Evolutionary conservation across 2,888 invertebrate genomes (phyloP), one percentile per base, ranked within the genome.

Genomic region (Sesia bembeciformis): DNA sequence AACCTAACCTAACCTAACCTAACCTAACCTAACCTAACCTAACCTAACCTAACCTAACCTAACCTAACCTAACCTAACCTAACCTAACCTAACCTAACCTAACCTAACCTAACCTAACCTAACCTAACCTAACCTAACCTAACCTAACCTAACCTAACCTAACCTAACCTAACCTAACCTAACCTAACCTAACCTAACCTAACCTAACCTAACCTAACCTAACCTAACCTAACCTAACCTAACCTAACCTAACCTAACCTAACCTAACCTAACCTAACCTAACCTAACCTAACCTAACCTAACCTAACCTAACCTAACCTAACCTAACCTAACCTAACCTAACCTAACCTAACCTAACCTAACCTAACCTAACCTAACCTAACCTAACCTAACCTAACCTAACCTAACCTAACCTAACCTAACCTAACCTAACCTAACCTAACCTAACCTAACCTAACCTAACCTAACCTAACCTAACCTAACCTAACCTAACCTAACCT

Each of bases 51-150:
- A 54, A 54, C 51, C 54, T 51, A 54, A 51, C 51, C 54, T 54
- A 54, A 54, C 43, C 54, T 51, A 42, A 4, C 42, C 41, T 41
- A 41, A 54, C 54, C 54, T 54, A 54, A 54, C 49, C 49, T 49
- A 54, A 54, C 54, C 54, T 54, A 54, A 54, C 54, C 54, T 54
- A 54, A 54, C 54, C 54, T 54, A 54, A 54, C 54, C 54, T 54
- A 54, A 54, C 54, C 54, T 54, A 54, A 54, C 54, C 54, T 54
- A 54, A 54, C 54, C 54, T 54, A 54, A 54, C 54, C 54, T 54
- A 54, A 54, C 54, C 54, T 54, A 54, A 54, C 54, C 53, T 54
- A 53, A 56, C 56, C 58, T 55, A 57, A 57, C 57, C 57, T 56
- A 55, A 55, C 55, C 52, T 52, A 52, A 52, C 52, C 52, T 52